These are phyloP conservation scores for Ischnus inquisitorius DNA, from an alignment of 2,888 invertebrate genomes.

Conservation along the genomic window DNA sequence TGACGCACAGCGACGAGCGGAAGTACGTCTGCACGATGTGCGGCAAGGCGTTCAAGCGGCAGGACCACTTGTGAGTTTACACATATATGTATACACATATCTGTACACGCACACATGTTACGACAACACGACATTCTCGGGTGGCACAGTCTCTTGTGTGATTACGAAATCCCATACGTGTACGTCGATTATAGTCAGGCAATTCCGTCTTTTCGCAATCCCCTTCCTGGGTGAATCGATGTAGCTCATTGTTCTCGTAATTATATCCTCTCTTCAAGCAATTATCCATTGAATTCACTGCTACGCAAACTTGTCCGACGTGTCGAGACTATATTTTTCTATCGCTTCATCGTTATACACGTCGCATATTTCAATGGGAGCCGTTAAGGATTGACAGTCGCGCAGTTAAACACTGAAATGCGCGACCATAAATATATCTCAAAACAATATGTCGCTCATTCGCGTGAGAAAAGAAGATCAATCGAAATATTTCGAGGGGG, in stretches of 20 bases:
- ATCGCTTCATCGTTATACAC: background rate
- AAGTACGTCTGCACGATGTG: conserved; percentile 98
- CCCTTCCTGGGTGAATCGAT: conserved; percentile 3
- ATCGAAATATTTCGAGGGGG: conserved; percentile 6
- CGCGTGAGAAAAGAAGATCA: background rate
- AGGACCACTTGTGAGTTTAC: conserved; percentile 97
- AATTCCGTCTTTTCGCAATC: conserved; percentile 10
- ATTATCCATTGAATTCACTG: background rate
- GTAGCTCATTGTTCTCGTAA: conserved; percentile 33
- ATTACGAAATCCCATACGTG: conserved; percentile 48
- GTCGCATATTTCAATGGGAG: background rate
- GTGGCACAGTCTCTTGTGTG: conserved; percentile 14
- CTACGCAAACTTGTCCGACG: background rate
- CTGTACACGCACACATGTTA: too few species aligned
- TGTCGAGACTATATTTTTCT: background rate
- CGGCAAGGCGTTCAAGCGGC: conserved; percentile 98
- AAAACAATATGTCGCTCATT: background rate
- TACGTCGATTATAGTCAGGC: background rate
- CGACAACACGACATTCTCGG: background rate
- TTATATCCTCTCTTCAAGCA: conserved; percentile 4
- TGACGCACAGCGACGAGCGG: conserved; percentile 99
- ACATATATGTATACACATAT: conserved; percentile 43
- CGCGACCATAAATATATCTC: conserved; percentile 21
- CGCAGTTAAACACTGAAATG: background rate
- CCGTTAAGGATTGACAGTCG: conserved; percentile 1